Percentiles rank a stretch among this genome's conserved stretches.
These are phyloP conservation scores for Drosophila lutescens DNA, from an alignment of 2,888 invertebrate genomes.

Conservation along the genomic window DNA sequence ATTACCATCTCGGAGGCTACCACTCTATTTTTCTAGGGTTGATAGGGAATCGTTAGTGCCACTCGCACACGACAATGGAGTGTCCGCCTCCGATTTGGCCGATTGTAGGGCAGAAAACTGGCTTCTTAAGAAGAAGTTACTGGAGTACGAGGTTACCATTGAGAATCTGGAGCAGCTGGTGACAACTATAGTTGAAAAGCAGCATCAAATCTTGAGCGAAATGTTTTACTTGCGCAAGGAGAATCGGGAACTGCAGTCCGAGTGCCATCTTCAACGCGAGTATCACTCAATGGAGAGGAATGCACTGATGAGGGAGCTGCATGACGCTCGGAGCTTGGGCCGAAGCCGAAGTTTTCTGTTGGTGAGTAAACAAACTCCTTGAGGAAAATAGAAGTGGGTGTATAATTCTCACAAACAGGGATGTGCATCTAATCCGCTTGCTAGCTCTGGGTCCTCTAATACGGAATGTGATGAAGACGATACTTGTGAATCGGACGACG, in stretches of 20 bases:
- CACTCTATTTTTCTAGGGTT: background rate
- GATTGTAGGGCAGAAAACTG: slow-evolving; percentile 78
- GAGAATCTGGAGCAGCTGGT: slow-evolving; percentile 79
- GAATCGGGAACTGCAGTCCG: slow-evolving; percentile 69
- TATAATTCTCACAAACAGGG: slow-evolving; percentile 1
- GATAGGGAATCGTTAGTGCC: slow-evolving; percentile 3
- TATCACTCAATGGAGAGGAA: slow-evolving; percentile 79
- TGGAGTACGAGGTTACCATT: slow-evolving; percentile 67
- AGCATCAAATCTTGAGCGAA: slow-evolving; percentile 76
- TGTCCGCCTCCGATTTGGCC: slow-evolving; percentile 75
- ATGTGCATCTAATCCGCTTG: background rate
- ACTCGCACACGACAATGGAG: slow-evolving; percentile 24
- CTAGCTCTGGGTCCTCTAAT: slow-evolving; percentile 2
- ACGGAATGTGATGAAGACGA: background rate
- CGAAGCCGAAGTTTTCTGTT: slow-evolving; percentile 35
- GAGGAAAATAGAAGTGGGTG: background rate
- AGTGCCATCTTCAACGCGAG: slow-evolving; percentile 78
- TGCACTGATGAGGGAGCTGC: slow-evolving; percentile 70
- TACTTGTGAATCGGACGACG: background rate
- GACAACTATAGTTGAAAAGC: slow-evolving; percentile 77
- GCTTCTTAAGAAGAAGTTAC: slow-evolving; percentile 73
- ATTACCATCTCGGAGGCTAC: background rate
- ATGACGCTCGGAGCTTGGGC: slow-evolving; percentile 59
- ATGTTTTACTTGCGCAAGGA: slow-evolving; percentile 70
- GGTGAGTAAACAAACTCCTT: slow-evolving; percentile 12